Evolutionary conservation across 2,888 invertebrate genomes (phyloP).

Genomic region (Metallyticus violacea): DNA sequence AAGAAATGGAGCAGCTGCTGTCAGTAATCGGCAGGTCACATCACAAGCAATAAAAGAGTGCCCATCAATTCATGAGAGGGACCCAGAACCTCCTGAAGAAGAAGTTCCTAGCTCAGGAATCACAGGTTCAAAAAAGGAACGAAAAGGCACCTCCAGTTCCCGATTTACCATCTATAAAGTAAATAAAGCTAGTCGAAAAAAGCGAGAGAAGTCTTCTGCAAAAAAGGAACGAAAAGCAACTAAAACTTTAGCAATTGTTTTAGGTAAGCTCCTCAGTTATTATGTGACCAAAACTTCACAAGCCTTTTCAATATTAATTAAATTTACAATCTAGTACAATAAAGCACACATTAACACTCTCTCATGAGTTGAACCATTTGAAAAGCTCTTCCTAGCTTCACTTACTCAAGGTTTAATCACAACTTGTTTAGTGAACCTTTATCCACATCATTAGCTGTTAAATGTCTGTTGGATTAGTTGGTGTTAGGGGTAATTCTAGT

Average conservation of each 20-base stretch:
- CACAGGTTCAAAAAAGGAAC: conserved; percentile 61
- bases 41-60: neutral
- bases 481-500: no score
- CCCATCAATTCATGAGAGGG: neutral
- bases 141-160: conserved; percentile 60
- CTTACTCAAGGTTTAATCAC: no score
- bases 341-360: no score
- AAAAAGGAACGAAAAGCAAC: conserved; percentile 97
- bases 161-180: conserved; percentile 88
- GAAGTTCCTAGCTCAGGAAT: neutral
- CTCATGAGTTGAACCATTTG: no score
- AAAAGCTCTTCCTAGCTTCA: no score
- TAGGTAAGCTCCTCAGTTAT: conserved; percentile 71
- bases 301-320: no score
- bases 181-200: conserved; percentile 92
- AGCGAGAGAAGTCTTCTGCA: conserved; percentile 88
- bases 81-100: neutral
- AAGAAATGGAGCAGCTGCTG: conserved; percentile 29
- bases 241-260: conserved; percentile 95
- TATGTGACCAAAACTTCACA: no score
- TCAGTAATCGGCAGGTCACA: neutral
- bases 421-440: no score
- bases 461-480: no score
- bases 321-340: no score
- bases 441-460: no score